phyloP scores from a whole-genome alignment of 2,888 invertebrate species.

The Sinotaia quadrata region DNA sequence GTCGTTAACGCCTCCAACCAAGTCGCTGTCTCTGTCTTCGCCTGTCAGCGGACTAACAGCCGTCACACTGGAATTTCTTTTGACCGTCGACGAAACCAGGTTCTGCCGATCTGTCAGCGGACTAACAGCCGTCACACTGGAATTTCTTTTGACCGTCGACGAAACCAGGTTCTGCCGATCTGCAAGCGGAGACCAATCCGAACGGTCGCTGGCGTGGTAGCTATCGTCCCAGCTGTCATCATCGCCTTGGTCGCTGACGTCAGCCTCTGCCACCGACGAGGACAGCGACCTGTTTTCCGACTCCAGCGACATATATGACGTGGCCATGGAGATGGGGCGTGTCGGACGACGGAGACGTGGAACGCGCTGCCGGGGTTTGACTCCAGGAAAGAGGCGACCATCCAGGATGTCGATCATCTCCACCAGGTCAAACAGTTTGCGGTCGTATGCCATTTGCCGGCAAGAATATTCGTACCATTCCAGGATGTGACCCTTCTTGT shows the following conservation, averaged over 20 bases:
- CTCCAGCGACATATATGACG: neutral
- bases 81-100: no score
- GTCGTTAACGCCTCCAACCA: no score
- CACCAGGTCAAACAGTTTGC: slow-evolving; percentile 57
- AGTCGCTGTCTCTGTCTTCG: no score
- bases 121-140: no score
- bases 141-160: neutral
- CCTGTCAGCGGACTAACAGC: no score
- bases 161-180: neutral
- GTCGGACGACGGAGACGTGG: slow-evolving; percentile 49
- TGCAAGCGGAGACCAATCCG: neutral
- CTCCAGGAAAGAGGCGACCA: slow-evolving; percentile 56
- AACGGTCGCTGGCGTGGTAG: no score
- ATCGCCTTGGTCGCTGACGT: neutral
- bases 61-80: no score
- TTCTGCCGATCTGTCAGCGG: no score
- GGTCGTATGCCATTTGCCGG: slow-evolving; percentile 69
- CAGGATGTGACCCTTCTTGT: slow-evolving; percentile 20
- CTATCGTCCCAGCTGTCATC: no score
- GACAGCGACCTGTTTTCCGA: neutral
- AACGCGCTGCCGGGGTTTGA: slow-evolving; percentile 48
- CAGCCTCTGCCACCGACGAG: slow-evolving; percentile 10
- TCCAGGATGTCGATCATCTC: slow-evolving; percentile 66
- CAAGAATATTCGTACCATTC: slow-evolving; percentile 54
- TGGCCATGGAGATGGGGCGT: slow-evolving; percentile 31